phyloP scores from a whole-genome alignment of 2,797 vertebrate species.

The Nasua narica region DNA sequence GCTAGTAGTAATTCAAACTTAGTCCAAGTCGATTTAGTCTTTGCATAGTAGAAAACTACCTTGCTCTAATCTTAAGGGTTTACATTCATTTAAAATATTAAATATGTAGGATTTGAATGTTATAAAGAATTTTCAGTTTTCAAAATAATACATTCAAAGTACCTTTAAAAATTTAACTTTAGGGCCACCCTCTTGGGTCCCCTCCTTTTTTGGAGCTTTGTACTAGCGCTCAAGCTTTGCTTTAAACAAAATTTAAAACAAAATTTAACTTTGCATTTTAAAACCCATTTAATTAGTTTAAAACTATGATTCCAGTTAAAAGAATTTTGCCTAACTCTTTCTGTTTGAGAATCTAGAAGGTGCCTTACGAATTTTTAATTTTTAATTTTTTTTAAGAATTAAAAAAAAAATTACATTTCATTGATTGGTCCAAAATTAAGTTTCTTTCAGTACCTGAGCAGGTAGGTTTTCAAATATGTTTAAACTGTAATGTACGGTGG shows the following conservation, averaged over 20 bases:
- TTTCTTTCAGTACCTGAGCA: not conserved
- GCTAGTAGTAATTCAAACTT: not conserved
- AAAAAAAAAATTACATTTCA: not conserved
- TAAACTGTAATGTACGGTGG: not conserved
- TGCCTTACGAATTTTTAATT: not conserved
- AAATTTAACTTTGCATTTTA: not conserved
- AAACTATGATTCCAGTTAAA: not conserved
- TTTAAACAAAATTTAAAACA: too few species aligned
- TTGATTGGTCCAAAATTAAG: not conserved
- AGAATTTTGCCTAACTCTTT: not conserved
- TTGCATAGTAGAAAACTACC: conserved; percentile 32
- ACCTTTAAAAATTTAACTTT: not conserved
- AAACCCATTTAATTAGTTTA: not conserved
- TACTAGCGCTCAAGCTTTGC: too few species aligned
- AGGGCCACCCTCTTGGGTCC: too few species aligned
- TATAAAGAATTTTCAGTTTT: not conserved
- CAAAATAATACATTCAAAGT: not conserved
- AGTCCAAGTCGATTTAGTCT: not conserved
- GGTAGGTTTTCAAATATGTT: conserved; percentile 22
- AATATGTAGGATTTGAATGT: not conserved
- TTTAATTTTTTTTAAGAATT: too few species aligned
- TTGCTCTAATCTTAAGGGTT: conserved; percentile 26
- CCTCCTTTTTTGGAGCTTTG: too few species aligned
- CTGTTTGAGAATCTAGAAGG: not conserved
- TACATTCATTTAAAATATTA: not conserved